Evolutionary conservation across 2,113 vertebrate genomes (phyloP), one percentile per base, ranked within the genome.

Genomic region (Petromus typicus): DNA sequence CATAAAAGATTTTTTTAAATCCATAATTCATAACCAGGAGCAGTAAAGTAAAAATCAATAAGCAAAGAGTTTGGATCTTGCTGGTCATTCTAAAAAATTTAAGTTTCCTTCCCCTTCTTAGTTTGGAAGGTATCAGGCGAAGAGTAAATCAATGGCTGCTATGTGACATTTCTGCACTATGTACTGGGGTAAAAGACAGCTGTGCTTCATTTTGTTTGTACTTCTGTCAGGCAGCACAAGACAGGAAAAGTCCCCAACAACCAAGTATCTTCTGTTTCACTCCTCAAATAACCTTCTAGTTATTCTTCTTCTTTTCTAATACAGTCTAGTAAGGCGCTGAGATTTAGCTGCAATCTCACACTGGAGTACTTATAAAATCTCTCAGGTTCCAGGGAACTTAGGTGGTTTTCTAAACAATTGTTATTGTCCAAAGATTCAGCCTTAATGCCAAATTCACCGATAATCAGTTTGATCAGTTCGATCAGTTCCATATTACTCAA

Each of bases 31-130:
- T 71, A 97, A 96, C 48, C 56, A 95, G 66, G 34, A 92, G 82
- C 90, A 98, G 95, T 97, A 97, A 90, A 93, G 91, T 73, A 34
- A 7, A 89, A 98, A 96, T 85, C 93, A 92, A 82, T 86, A 86
- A 96, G 78, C 22, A 85, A 75, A 32, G 89, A 83, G 17, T 86
- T 95, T 94, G 12, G 5, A 40, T 86, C 90, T 95, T 45, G n/a
- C 80, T 71, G 67, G 54, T 45, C 56, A 89, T 91, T 82, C 81
- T 84, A 85, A 96, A 96, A 66, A 85, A 96, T 80, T 94, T 63
- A 92, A 86, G 96, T 12, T 43, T 23, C 57, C 67, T 91, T 45
- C 82, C n/a, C 67, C 45, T 27, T 95, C 88, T 27, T 16, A 89
- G 87, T 66, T 90, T 67, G 71, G 82, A 97, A 97, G 61, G 95